Evolutionary conservation across 2,888 invertebrate genomes (phyloP).

Genomic region (Siphlonurus alternatus): DNA sequence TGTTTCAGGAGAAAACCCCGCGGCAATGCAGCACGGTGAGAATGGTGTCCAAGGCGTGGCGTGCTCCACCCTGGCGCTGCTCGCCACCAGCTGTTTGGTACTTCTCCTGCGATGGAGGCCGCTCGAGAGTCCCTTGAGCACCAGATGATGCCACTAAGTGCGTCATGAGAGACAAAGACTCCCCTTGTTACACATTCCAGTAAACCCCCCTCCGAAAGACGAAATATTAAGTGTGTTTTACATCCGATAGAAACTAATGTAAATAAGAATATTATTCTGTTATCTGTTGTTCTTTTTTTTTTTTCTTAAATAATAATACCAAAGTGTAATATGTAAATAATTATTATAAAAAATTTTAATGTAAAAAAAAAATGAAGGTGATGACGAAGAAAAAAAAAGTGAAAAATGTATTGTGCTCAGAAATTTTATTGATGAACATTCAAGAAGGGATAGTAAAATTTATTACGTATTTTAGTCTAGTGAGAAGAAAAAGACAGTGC

Average conservation of each 20-base stretch:
- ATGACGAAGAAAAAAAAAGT: background rate
- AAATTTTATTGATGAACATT: too few relatives aligned
- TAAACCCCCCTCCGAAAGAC: background rate
- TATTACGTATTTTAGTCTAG: too few relatives aligned
- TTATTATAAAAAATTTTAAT: background rate
- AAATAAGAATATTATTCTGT: background rate
- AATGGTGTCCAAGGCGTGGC: conserved; percentile 2
- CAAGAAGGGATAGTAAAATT: too few relatives aligned
- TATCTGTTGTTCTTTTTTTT: background rate
- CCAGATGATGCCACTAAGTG: conserved; percentile 1
- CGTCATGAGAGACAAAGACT: background rate
- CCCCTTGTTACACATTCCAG: background rate
- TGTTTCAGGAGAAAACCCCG: conserved; percentile 60
- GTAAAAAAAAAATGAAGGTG: background rate
- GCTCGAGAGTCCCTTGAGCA: background rate
- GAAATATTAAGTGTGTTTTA: background rate
- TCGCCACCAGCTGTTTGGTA: background rate
- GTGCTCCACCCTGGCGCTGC: background rate
- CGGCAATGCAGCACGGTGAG: conserved; percentile 51
- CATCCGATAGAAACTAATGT: background rate
- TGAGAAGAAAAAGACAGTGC: background rate
- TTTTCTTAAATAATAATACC: background rate
- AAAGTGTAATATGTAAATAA: background rate
- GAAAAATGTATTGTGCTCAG: background rate
- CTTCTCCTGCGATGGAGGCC: background rate